phyloP scores from a whole-genome alignment of 2,797 vertebrate species.

The Holocentrus rufus region DNA sequence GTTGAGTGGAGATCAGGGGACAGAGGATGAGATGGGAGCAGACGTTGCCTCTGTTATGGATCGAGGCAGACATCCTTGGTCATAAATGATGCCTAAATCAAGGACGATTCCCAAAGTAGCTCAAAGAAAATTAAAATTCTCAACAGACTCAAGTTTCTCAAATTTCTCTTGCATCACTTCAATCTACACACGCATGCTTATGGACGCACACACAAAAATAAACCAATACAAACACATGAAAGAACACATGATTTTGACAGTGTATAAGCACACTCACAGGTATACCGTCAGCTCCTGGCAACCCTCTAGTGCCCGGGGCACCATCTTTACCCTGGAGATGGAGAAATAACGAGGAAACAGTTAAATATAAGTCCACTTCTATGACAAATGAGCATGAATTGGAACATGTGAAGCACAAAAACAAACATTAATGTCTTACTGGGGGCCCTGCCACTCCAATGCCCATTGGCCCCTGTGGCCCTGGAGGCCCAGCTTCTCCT shows the following conservation, averaged over 20 bases:
- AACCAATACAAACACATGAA: slow-evolving; percentile 4
- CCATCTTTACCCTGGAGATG: slow-evolving; percentile 82
- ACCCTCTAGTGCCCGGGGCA: slow-evolving; percentile 78
- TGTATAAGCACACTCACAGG: slow-evolving; percentile 79
- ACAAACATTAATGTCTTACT: slow-evolving; percentile 74
- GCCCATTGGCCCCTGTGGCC: slow-evolving; percentile 84
- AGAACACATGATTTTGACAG: slow-evolving; percentile 3
- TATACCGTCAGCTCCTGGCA: slow-evolving; percentile 83
- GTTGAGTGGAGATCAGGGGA: slow-evolving; percentile 74
- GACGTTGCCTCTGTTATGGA: slow-evolving; percentile 77
- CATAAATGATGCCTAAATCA: slow-evolving; percentile 75
- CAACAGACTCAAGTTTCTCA: slow-evolving; percentile 28
- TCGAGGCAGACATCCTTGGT: slow-evolving; percentile 72
- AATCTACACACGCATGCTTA: slow-evolving; percentile 24
- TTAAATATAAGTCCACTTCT: slow-evolving; percentile 11
- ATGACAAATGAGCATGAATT: background rate
- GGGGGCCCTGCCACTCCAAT: slow-evolving; percentile 79
- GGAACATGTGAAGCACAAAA: slow-evolving; percentile 4
- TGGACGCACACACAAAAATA: slow-evolving; percentile 17
- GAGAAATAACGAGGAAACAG: slow-evolving; percentile 33
- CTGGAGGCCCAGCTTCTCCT: slow-evolving; percentile 83
- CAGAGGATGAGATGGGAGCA: slow-evolving; percentile 78
- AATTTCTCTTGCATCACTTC: slow-evolving; percentile 33
- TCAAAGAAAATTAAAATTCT: slow-evolving; percentile 60
- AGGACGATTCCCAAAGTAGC: slow-evolving; percentile 70